Conservation (phyloP, 2,113 vertebrate species). For the Chelonoidis abingdonii region DNA sequence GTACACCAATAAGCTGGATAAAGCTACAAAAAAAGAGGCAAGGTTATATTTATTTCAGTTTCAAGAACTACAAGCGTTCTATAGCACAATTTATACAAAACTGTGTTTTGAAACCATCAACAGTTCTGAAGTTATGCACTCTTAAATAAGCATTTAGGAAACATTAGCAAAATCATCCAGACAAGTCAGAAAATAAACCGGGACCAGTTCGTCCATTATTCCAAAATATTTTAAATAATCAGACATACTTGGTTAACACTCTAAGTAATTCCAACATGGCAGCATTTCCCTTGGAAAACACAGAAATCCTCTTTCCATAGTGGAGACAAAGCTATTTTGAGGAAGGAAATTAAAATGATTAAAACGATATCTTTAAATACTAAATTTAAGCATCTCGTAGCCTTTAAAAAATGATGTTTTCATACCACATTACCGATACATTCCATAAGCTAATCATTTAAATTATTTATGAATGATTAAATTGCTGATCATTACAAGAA, state of each 20-base stretch:
- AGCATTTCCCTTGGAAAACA: conserved; percentile 1
- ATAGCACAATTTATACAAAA: background rate
- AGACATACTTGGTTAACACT: conserved; percentile 39
- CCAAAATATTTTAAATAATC: conserved; percentile 40
- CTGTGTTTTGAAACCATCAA: background rate
- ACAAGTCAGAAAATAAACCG: conserved; percentile 14
- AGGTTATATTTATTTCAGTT: background rate
- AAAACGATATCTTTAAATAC: background rate
- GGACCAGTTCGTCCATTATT: conserved; percentile 7
- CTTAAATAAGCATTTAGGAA: conserved; percentile 54
- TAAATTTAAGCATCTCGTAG: background rate
- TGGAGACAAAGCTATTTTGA: conserved; percentile 42
- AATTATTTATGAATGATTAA: conserved; percentile 71
- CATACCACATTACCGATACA: conserved; percentile 39
- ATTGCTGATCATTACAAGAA: conserved; percentile 37
- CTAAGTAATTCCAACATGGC: conserved; percentile 14
- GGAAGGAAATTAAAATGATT: conserved; percentile 10
- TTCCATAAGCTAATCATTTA: conserved; percentile 69
- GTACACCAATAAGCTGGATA: background rate
- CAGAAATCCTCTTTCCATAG: conserved; percentile 49
- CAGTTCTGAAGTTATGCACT: conserved; percentile 43
- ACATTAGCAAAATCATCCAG: conserved; percentile 50
- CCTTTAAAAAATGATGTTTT: conserved; percentile 56
- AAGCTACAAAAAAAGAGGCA: conserved; percentile 20
- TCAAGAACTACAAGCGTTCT: conserved; percentile 22